Base-by-base conservation (phyloP, 2,888 invertebrate genomes). In the Lasius fuliginosus region DNA sequence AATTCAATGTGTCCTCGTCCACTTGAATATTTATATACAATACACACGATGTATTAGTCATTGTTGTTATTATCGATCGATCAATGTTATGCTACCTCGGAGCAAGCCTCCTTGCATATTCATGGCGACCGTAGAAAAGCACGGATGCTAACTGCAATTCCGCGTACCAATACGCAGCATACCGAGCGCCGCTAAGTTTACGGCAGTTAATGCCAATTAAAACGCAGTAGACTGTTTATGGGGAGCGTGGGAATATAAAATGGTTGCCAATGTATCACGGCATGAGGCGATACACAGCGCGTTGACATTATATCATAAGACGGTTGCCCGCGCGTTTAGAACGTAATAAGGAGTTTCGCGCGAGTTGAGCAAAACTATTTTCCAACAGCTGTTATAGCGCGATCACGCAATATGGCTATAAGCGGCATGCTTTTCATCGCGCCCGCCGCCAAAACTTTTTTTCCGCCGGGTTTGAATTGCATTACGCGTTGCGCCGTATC, bases 341-440 rank as follows among this genome's bases (percentile, higher is more conserved):
- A 83, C 58, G 40, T 85, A 89, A 87, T 76, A 77, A 85, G 85
- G 79, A 84, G 74, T 83, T 82, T 68, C 75, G 76, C 30, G 65
- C 84, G 85, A 76, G 85, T 83, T 36, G 83, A 11, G 71, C 82
- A 86, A 75, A 88, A 88, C 89, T 88, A 85, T 87, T 91, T 91
- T 91, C 88, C 88, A 87, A 89, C 88, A 85, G 88, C 87, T 89
- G 89, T 88, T 90, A 87, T 82, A 53, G 46, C 64, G 58, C 75
- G 67, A 90, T 86, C 92, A 92, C 92, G 92, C 92, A 89, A 92
- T 89, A 84, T 79, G 84, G 86, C 90, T 89, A 89, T 92, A 92
- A 92, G 88, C 87, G 86, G 82, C 42, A 77, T 84, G 88, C 88
- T 92, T 91, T 90, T 92, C 91, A 91, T 87, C 87, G 86, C 90